Evolutionary conservation across 2,797 vertebrate species (phyloP), one percentile per base, ranked within the genome.

Genomic region (Acipenser transmontanus): DNA sequence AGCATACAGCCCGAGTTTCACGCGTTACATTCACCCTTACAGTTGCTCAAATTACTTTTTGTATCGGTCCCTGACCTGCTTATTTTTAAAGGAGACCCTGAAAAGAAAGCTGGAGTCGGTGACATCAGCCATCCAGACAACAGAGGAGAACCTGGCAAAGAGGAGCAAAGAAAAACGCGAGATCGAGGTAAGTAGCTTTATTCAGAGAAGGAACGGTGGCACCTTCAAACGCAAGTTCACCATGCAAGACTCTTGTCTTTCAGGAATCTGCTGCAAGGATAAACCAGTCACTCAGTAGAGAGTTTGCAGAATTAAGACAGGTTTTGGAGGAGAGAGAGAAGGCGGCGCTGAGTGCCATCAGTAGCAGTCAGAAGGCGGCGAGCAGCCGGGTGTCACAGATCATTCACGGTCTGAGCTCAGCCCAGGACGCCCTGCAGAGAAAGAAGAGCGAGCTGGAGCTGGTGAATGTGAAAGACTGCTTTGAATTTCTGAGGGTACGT

Each of bases 241-340:
- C 34, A 34, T 34, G 34, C 34, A 34, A 34, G 34, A 34, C 34
- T 9, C 10, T 11, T 57, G 54, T 67, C 59, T 70, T 78, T 68
- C 71, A 85, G 81, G 74, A 81, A 7, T 64, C 70, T 2, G 62
- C 72, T 10, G 76, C 71, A 72, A 67, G 60, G 61, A 75, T 78
- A 56, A 81, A 74, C 77, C 73, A 49, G 7, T 73, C 73, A 59
- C 17, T 86, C 66, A 66, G 20, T 17, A n/a, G 65, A 75, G 66
- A 77, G 62, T 84, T 84, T 60, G 7, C 12, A 65, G 71, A 69
- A 60, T 76, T 81, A 77, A 80, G 77, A 60, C 72, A 79, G 17
- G 75, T 70, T 57, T 47, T 85, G 75, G 78, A 78, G 69, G 75
- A 73, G 57, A 71, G 79, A 62, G 75, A 79, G 65, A 50, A 69